phyloP scores from a whole-genome alignment of 2,113 vertebrate genomes.

The Eidolon helvum region DNA sequence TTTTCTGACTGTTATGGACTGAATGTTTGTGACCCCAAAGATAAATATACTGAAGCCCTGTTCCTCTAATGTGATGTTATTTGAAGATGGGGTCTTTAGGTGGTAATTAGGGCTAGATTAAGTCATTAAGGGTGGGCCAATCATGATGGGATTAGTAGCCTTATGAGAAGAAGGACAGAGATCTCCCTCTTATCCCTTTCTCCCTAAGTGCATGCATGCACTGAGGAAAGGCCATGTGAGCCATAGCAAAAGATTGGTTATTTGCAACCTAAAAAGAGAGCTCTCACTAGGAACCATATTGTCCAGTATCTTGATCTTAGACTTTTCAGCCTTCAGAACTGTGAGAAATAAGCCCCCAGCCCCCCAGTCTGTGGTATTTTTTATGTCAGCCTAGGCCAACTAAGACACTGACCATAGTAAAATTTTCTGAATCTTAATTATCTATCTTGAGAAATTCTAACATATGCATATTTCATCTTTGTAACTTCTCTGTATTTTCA shows the following conservation, averaged over 20 bases:
- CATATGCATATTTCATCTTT: not conserved
- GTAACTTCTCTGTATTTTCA: not conserved
- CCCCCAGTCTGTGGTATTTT: not conserved
- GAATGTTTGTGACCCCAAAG: not conserved
- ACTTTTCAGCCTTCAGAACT: not conserved
- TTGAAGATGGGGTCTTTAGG: not conserved
- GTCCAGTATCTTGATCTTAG: not conserved
- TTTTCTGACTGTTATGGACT: not conserved
- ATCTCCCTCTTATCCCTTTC: not conserved
- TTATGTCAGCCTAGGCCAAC: not conserved
- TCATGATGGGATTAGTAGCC: not conserved
- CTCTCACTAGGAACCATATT: not conserved
- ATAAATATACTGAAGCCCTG: not conserved
- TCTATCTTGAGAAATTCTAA: not conserved
- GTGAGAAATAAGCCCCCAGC: no score
- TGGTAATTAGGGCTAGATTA: not conserved
- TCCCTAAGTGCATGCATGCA: not conserved
- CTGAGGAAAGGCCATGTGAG: not conserved
- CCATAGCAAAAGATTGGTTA: not conserved
- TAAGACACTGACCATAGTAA: not conserved
- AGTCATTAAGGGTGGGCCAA: not conserved
- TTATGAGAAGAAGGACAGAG: not conserved
- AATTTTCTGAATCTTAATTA: not conserved
- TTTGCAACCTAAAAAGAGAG: not conserved
- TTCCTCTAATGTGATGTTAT: not conserved